These are phyloP conservation scores for Oligia strigilis DNA, from an alignment of 2,888 invertebrate species.

Conservation along the genomic window DNA sequence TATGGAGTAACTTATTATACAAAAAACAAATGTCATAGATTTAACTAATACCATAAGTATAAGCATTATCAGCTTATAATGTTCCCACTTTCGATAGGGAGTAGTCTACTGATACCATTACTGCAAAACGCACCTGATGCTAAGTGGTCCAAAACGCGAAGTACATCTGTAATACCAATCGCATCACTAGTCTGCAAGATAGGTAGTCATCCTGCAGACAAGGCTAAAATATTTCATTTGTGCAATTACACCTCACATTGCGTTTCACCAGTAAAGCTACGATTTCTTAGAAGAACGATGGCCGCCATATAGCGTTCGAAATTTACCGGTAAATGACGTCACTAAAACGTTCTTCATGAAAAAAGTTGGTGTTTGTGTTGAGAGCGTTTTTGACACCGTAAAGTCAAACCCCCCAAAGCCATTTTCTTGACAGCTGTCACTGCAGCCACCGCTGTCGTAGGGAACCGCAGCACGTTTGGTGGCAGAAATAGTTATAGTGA, in stretches of 20 bases:
- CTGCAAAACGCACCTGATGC: background rate
- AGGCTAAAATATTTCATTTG: background rate
- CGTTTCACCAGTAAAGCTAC: background rate
- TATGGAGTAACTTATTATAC: no score
- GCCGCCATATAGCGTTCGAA: background rate
- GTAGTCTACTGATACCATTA: no score
- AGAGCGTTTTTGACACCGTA: background rate
- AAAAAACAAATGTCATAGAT: background rate
- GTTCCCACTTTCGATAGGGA: no score
- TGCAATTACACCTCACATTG: background rate
- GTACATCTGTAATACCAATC: background rate
- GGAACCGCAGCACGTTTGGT: background rate
- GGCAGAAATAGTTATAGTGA: background rate
- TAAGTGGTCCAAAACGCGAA: background rate
- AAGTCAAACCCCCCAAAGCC: no score
- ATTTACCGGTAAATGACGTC: background rate
- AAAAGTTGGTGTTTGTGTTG: background rate
- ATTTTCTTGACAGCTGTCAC: background rate
- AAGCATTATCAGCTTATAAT: no score
- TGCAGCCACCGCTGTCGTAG: background rate
- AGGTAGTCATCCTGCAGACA: background rate
- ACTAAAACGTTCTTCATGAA: background rate
- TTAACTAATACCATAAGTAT: background rate
- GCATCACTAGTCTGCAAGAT: background rate
- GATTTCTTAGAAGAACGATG: background rate